Base-by-base conservation (phyloP, 2,888 invertebrate genomes). In the Netelia melanura region DNA sequence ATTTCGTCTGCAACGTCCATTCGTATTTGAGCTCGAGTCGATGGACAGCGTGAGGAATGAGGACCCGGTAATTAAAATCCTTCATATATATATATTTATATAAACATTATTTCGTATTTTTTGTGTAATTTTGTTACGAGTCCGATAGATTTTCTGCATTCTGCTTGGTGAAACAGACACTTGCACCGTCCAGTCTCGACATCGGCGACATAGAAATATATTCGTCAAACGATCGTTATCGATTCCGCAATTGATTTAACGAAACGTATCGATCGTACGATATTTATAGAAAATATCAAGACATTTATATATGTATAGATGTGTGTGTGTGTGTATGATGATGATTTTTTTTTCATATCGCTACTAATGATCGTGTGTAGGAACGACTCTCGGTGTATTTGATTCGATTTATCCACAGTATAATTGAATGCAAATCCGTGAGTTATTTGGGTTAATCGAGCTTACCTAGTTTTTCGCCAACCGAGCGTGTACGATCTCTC, bases 391-490 rank as follows among this genome's bases (percentile, higher is more conserved):
- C 25, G 25, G n/a, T 65, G 8, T 58, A 72, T 17, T 21, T 17
- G 56, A 23, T 58, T 72, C 58, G 17, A 72, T 61, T 9, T 17
- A 67, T 67, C 21, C 48, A 44, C 11, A 48, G 21, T 23, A 44
- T 48, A 17, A 61, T 11, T 52, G 58, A 74, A 81, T 81, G 54
- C 74, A 74, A 61, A 67, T 67, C 38, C 58, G 44, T 38, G 56
- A 58, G 77, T 67, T 70, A 82, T 77, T 71, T 65, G 56, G 62
- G 65, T 71, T 76, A 81, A 70, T 81, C 61, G 68, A 81, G 43
- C 70, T 76, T 56, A 76, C 67, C 48, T 48, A 62, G 74, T 74
- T 54, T 68, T 70, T 61, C 43, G 25, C 25, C n/a, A 23, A 17
- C 62, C 30, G 62, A 68, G 62, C 56, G 67, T 25, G 67, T 25